Percentiles rank a stretch among this genome's conserved stretches.
These are phyloP conservation scores for Cetoscarus ocellatus DNA, from an alignment of 2,797 vertebrate species.

Conservation along the genomic window DNA sequence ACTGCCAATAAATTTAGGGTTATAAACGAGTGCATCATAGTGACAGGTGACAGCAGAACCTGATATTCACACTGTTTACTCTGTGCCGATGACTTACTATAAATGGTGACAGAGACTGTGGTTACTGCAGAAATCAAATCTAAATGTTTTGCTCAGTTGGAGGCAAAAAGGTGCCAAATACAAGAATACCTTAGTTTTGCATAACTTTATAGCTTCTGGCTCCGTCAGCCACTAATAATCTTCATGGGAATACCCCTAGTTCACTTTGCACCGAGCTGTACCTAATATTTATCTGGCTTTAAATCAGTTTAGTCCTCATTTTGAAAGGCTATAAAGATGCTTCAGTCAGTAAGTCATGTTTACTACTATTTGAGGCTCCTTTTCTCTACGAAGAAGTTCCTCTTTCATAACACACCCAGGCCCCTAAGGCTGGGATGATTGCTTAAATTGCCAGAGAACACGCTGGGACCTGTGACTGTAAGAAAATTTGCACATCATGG, in stretches of 20 bases:
- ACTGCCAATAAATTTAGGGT: not conserved
- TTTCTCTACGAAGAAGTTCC: conserved; percentile 28
- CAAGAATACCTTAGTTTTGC: not conserved
- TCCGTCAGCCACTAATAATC: not conserved
- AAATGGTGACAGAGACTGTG: not conserved
- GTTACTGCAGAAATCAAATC: not conserved
- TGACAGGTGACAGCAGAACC: not conserved
- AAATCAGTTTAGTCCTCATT: conserved; percentile 9
- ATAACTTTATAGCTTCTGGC: not conserved
- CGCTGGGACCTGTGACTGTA: conserved; percentile 63
- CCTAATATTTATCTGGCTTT: conserved; percentile 2
- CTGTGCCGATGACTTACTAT: not conserved
- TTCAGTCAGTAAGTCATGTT: conserved; percentile 41
- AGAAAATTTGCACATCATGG: conserved; percentile 36
- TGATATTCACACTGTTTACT: not conserved
- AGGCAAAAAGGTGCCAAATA: not conserved
- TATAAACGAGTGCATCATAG: not conserved
- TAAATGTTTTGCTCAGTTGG: not conserved
- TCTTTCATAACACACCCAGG: conserved; percentile 63
- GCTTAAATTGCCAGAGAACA: conserved; percentile 66
- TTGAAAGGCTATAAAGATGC: not conserved
- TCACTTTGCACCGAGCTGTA: not conserved
- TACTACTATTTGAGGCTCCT: conserved; percentile 32
- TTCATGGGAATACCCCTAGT: not conserved
- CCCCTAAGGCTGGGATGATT: conserved; percentile 60